phyloP scores from a whole-genome alignment of 2,113 vertebrate genomes.

The Herpailurus yagouaroundi region DNA sequence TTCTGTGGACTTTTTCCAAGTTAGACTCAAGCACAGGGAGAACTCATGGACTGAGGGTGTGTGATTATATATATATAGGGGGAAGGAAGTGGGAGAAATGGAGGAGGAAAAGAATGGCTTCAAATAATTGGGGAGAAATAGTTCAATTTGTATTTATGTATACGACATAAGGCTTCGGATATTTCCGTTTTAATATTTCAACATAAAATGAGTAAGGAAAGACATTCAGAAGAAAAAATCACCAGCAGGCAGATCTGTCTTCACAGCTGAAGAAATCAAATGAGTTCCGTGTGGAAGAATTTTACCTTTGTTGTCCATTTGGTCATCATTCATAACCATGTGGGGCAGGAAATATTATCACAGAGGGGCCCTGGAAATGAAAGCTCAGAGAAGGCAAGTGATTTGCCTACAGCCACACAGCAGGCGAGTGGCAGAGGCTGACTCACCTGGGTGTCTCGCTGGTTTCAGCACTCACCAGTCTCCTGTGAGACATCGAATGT shows the following conservation, averaged over 20 bases:
- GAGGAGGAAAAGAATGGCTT: neutral
- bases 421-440: neutral
- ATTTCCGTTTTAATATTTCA: conserved; percentile 11
- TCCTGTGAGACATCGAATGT: neutral
- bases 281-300: neutral
- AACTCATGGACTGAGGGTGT: neutral
- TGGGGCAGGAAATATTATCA: neutral
- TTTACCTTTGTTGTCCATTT: neutral
- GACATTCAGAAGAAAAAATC: neutral
- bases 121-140: neutral
- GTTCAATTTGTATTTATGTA: neutral
- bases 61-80: neutral
- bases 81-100: neutral
- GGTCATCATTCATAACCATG: neutral
- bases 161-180: neutral
- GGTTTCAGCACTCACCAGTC: neutral
- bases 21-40: neutral
- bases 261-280: conserved; percentile 30
- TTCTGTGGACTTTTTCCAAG: neutral
- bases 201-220: neutral
- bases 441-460: neutral
- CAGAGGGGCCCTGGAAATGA: neutral
- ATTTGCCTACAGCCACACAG: neutral
- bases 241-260: conserved; percentile 5
- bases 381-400: neutral